Evolutionary conservation across 2,888 invertebrate species (phyloP), one percentile per base, ranked within the genome.

Genomic region (Lasius fuliginosus): DNA sequence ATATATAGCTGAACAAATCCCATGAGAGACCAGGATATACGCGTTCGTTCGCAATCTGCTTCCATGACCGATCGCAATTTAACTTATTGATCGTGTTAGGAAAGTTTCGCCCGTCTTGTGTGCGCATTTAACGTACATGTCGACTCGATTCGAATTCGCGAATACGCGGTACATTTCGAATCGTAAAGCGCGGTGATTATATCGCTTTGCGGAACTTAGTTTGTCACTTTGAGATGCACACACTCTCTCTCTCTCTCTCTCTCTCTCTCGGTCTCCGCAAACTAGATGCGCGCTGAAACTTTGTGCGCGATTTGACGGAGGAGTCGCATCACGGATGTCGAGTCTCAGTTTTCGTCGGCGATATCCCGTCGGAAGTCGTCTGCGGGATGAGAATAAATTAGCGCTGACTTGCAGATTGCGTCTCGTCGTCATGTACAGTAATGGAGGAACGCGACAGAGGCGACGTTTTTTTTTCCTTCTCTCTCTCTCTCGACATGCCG

Each of bases 11-110:
- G 68, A 36, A 36, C 27, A 76, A 68, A 76, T 46, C 46, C 23
- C 27, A 56, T 58, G 42, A 60, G 58, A 42, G 42, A 79, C 4
- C 46, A 8, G 58, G 23, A 58, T 58, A 23, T 76, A 60, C 9
- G 12, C 40, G 30, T 4, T 56, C 12, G 56, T 68, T 68, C 27
- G 68, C 30, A 77, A 40, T 76, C 49, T 23, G 56, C 53, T 69
- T 64, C 33, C 79, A 79, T 69, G 58, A 79, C 71, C 71, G 71
- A 71, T 79, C 73, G 79, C 40, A 46, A 79, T 79, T 69, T 71
- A 79, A 69, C 56, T 84, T 82, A 84, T 84, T 73, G 84, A 84
- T 84, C 82, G 74, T 60, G 75, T 69, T 75, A 69, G 36, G 82
- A 85, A 75, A 85, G 84, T 85, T 85, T 56, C 62, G 49, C 15